phyloP scores from a whole-genome alignment of 2,113 vertebrate genomes.

The Aepyceros melampus region DNA sequence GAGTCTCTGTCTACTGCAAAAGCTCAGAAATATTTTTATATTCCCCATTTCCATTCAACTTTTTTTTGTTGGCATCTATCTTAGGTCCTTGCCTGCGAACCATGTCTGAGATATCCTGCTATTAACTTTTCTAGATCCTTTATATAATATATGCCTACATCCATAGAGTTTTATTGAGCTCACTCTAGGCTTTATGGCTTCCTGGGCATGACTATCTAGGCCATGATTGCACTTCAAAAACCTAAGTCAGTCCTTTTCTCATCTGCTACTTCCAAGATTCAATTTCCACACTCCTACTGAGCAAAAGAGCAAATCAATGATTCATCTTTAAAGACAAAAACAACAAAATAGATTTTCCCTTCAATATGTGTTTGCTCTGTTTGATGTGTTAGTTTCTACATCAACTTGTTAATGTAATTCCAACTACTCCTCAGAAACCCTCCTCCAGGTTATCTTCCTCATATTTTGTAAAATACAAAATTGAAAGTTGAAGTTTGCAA shows the following conservation, averaged over 20 bases:
- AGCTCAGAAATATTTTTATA: slow-evolving; percentile 4
- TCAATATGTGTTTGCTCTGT: background rate
- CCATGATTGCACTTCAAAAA: background rate
- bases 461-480: background rate
- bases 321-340: background rate
- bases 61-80: slow-evolving; percentile 38
- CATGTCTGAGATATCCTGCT: background rate
- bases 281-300: background rate
- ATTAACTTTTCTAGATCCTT: background rate
- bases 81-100: background rate
- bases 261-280: slow-evolving; percentile 3
- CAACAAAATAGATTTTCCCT: background rate
- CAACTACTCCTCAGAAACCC: background rate
- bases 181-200: background rate
- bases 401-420: background rate
- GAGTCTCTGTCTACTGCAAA: background rate
- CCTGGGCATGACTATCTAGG: background rate
- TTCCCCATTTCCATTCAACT: slow-evolving; percentile 32
- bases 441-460: background rate
- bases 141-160: background rate
- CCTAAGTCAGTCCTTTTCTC: slow-evolving; percentile 23
- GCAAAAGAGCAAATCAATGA: background rate
- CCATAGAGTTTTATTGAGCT: background rate
- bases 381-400: background rate
- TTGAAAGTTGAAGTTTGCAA: background rate